Evolutionary conservation across 2,113 vertebrate genomes (phyloP), one percentile per base, ranked within the genome.

Genomic region (Casuarius casuarius): DNA sequence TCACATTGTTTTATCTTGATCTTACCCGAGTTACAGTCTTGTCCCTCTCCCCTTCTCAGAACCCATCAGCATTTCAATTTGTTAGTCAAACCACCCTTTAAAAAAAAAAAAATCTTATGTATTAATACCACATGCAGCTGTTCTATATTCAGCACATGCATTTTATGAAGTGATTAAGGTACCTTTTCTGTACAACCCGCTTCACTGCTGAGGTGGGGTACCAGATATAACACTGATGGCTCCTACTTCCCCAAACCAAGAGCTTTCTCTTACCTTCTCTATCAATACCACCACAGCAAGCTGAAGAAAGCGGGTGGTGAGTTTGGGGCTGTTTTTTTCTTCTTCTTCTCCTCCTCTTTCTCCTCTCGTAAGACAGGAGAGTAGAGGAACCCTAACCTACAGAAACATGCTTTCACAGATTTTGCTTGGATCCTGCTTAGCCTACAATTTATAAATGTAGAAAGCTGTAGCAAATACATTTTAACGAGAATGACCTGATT

Each of bases 221-320:
- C 28, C 18, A 29, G 14, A 18, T 4, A 5, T 2, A 38, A 49
- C 40, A 15, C 26, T 1, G 0, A 9, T 13, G n/a, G 4, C 38
- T 94, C 25, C 46, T 15, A 4, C 6, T 2, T 3, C 12, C 14
- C 21, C 12, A 23, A 44, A 44, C 9, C 2, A 29, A 6, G 21
- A 46, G 12, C 29, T 62, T 16, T 9, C 38, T 44, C 59, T 22
- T 46, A 5, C 11, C 7, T 13, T 9, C 19, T 62, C 46, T 9
- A 1, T 9, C 18, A 62, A 44, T 2, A 16, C 14, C 35, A 22
- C 12, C 51, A 12, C 23, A 31, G 25, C 40, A 82, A 67, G 31
- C 76, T 35, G 59, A 17, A 18, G n/a, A 61, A 81, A 10, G 20
- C 16, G 38, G 38, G 38, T 38, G 38, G 38, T 38, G 38, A 38